Conservation (phyloP, 2,797 vertebrate species). For the Chrosomus eos region DNA sequence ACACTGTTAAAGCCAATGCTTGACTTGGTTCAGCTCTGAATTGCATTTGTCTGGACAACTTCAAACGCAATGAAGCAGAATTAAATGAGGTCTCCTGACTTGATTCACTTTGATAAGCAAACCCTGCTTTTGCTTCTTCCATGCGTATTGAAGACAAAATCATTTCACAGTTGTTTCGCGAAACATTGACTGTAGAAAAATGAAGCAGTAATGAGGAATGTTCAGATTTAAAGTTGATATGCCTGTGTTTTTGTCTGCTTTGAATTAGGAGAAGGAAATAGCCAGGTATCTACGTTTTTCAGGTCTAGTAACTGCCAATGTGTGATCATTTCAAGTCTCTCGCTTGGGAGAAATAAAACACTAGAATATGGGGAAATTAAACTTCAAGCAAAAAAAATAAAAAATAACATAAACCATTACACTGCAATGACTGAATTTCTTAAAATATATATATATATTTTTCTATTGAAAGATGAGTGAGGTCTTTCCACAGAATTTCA, state of each 20-base stretch:
- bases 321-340: slow-evolving; percentile 11
- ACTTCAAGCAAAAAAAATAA: background rate
- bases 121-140: slow-evolving; percentile 7
- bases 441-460: background rate
- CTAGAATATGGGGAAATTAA: background rate
- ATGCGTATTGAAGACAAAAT: background rate
- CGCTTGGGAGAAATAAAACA: background rate
- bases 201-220: slow-evolving; percentile 20
- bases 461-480: background rate
- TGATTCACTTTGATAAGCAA: slow-evolving; percentile 34
- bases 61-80: slow-evolving; percentile 31
- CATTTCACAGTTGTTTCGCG: slow-evolving; percentile 29
- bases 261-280: slow-evolving; percentile 29
- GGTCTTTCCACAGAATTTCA: background rate
- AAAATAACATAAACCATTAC: no score
- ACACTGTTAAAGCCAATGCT: background rate
- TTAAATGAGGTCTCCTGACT: slow-evolving; percentile 33
- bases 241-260: slow-evolving; percentile 10
- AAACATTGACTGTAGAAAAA: slow-evolving; percentile 17
- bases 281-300: slow-evolving; percentile 1
- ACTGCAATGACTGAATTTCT: background rate
- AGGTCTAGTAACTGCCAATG: slow-evolving; percentile 26
- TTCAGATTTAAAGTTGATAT: background rate
- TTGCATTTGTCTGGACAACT: slow-evolving; percentile 28
- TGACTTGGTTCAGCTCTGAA: slow-evolving; percentile 16